Conservation (phyloP, 1,140 invertebrate species). For the Vanessa tameamea region DNA sequence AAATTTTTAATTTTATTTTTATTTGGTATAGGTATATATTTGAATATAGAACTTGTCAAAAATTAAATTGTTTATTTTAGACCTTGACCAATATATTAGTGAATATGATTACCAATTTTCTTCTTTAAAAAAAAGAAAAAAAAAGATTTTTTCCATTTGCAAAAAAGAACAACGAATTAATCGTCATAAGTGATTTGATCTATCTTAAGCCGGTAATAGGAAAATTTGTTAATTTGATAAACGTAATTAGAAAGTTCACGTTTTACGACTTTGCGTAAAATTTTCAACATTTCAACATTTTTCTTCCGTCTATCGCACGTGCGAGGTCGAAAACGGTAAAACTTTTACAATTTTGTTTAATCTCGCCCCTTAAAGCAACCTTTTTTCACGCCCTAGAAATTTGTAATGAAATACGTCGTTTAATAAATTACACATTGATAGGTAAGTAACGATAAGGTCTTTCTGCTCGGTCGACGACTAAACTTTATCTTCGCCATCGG, state of each 20-base stretch:
- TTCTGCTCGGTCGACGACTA: constrained; percentile 1
- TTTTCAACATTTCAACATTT: constrained; percentile 38
- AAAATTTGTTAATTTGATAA: background rate
- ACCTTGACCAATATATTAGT: too few species aligned
- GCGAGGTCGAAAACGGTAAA: constrained; percentile 42
- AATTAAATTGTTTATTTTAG: too few species aligned
- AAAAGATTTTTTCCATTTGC: too few species aligned
- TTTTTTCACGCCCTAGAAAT: constrained; percentile 50
- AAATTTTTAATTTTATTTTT: too few species aligned
- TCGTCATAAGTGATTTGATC: background rate
- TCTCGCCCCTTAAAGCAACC: constrained; percentile 41
- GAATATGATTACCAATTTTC: too few species aligned
- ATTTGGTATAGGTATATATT: too few species aligned
- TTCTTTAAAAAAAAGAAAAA: too few species aligned
- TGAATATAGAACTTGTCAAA: too few species aligned
- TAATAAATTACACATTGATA: constrained; percentile 54
- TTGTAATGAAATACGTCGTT: constrained; percentile 48
- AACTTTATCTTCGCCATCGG: constrained; percentile 11
- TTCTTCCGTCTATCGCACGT: constrained; percentile 40
- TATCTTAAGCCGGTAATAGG: background rate
- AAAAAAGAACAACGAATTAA: background rate
- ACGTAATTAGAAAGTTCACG: background rate
- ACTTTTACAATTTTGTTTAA: constrained; percentile 46
- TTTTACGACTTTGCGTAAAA: constrained; percentile 43
- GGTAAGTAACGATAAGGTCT: constrained; percentile 31